These are phyloP conservation scores for Chitala chitala DNA, from an alignment of 2,113 vertebrate genomes.

Conservation along the genomic window DNA sequence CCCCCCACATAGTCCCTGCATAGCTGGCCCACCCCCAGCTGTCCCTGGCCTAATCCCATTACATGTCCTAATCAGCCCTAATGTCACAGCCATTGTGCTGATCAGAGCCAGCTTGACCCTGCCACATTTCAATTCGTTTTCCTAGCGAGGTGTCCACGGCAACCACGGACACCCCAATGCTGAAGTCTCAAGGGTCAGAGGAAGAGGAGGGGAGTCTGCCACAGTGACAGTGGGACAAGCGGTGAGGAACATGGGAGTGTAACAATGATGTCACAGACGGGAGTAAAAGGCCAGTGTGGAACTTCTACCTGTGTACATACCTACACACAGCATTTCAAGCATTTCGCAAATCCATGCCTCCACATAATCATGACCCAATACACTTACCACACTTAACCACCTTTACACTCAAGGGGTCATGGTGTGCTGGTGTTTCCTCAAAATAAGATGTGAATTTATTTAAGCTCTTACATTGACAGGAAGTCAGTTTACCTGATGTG, in stretches of 20 bases:
- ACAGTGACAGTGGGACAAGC: not conserved
- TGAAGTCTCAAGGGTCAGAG: not conserved
- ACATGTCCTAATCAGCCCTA: conserved; percentile 62
- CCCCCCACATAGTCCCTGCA: conserved; percentile 50
- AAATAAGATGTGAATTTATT: not conserved
- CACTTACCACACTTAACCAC: not conserved
- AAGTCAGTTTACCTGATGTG: too few species aligned
- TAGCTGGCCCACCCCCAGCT: conserved; percentile 42
- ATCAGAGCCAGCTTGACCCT: conserved; percentile 43
- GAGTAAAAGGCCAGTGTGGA: conserved; percentile 5
- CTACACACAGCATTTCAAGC: not conserved
- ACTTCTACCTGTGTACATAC: not conserved
- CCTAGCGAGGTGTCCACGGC: conserved; percentile 56
- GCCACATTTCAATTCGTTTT: conserved; percentile 62
- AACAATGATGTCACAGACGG: not conserved
- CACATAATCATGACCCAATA: conserved; percentile 4
- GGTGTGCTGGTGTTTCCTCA: too few species aligned
- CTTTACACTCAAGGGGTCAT: not conserved
- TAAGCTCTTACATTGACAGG: not conserved
- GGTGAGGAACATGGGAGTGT: not conserved
- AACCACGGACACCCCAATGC: conserved; percentile 31
- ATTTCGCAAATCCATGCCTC: not conserved
- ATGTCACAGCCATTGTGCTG: conserved; percentile 55
- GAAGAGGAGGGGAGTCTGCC: not conserved
- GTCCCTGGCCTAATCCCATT: conserved; percentile 58